Conservation (phyloP, 30 jellyfish, hydroid and myxozoan genomes). For the Cassiopea andromeda region DNA sequence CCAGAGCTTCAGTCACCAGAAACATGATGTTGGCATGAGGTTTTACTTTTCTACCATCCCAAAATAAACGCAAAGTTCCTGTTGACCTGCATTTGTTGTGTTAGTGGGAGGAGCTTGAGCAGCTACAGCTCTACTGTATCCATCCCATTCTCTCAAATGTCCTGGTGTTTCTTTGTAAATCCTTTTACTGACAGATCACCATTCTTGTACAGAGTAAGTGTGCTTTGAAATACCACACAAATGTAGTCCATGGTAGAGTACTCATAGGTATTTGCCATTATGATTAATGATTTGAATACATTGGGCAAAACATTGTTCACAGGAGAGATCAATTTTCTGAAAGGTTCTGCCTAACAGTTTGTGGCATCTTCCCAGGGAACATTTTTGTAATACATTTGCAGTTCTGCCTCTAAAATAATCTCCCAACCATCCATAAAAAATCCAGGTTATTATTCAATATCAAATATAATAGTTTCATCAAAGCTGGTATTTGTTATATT, state of each 20-base stretch:
- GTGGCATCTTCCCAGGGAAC: not conserved
- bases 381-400: not conserved
- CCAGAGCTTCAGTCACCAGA: not conserved
- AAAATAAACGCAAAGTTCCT: not conserved
- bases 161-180: not conserved
- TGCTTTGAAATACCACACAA: not conserved
- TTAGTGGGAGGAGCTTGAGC: not conserved
- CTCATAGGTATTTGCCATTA: not conserved
- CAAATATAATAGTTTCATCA: not conserved
- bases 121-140: not conserved
- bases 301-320: not conserved
- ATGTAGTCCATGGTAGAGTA: not conserved
- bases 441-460: not conserved
- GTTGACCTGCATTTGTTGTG: not conserved
- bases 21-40: not conserved
- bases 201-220: not conserved
- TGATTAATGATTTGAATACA: not conserved
- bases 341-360: not conserved
- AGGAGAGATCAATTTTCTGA: not conserved
- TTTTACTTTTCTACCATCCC: not conserved
- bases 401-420: not conserved
- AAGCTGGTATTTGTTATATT: not conserved
- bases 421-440: not conserved
- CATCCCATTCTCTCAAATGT: not conserved
- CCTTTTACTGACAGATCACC: not conserved